Evolutionary conservation across 2,888 invertebrate species (phyloP).

Genomic region (Epirrita christyi): DNA sequence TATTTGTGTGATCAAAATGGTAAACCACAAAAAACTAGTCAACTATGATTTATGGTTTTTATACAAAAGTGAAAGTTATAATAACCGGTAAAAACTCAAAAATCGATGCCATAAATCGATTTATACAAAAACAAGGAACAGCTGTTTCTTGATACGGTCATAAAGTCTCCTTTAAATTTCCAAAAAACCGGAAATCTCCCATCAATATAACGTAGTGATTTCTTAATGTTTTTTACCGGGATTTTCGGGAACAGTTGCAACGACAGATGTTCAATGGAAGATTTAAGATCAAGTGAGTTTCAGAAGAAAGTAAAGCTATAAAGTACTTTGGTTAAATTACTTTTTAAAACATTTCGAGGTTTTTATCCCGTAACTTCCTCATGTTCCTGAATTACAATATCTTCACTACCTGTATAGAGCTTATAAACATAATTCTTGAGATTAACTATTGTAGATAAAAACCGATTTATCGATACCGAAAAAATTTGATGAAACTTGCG

Average conservation of each 20-base stretch:
- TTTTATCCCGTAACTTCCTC: background rate
- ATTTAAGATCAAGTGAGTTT: slow-evolving; percentile 27
- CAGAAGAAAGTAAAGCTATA: slow-evolving; percentile 21
- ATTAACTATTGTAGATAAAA: too few relatives aligned
- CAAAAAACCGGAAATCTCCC: slow-evolving; percentile 51
- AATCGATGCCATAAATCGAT: slow-evolving; percentile 52
- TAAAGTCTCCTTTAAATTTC: slow-evolving; percentile 48
- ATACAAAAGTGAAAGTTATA: slow-evolving; percentile 19
- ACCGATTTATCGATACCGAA: too few relatives aligned
- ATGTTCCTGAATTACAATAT: too few relatives aligned
- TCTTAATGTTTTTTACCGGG: slow-evolving; percentile 44
- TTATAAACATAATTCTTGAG: too few relatives aligned
- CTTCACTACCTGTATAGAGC: too few relatives aligned
- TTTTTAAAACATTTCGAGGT: background rate
- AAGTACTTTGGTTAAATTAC: too few relatives aligned
- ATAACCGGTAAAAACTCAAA: slow-evolving; percentile 36
- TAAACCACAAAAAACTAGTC: background rate
- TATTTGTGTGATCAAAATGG: too few relatives aligned
- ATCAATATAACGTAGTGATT: slow-evolving; percentile 44
- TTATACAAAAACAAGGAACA: slow-evolving; percentile 43
- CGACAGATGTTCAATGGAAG: slow-evolving; percentile 36
- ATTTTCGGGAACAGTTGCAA: slow-evolving; percentile 43
- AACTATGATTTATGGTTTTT: background rate
- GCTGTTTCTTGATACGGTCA: slow-evolving; percentile 51
- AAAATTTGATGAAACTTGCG: too few relatives aligned